These are phyloP conservation scores for Furnarius figulus DNA, from an alignment of 2,113 vertebrate genomes.

Conservation along the genomic window DNA sequence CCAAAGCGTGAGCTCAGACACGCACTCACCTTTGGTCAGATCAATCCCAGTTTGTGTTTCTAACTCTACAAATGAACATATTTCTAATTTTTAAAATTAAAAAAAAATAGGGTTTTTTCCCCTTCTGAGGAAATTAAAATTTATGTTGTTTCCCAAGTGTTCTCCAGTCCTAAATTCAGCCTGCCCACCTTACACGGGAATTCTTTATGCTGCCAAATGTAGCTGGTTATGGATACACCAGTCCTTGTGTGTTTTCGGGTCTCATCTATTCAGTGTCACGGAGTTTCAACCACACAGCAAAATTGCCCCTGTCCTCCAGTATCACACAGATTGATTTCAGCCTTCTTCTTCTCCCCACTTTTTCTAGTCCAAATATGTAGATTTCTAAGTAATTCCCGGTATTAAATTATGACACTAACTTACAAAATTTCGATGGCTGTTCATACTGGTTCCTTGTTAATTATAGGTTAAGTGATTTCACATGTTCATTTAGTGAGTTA, in stretches of 20 bases:
- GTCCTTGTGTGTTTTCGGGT: not conserved
- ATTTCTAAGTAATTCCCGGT: not conserved
- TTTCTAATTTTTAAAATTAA: not conserved
- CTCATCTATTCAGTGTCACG: not conserved
- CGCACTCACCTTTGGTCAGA: not conserved
- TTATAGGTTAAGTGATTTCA: not conserved
- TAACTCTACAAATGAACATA: not conserved
- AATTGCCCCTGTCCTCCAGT: not conserved
- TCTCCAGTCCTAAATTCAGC: not conserved
- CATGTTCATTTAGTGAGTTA: not conserved
- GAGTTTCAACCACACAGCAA: not conserved
- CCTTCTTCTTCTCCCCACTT: not conserved
- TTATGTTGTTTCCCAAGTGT: not conserved
- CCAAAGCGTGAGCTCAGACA: not conserved
- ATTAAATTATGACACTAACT: not conserved
- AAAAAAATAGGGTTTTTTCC: fast-evolving
- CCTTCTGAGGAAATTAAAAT: not conserved
- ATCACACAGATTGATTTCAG: not conserved
- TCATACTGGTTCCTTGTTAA: not conserved
- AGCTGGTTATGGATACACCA: not conserved
- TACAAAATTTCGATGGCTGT: not conserved
- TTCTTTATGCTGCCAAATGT: not conserved
- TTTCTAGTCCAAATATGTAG: not conserved
- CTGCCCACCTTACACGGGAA: not conserved
- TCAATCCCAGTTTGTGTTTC: not conserved